A percentile compares a stretch with the other conserved stretches of the same genome.
phyloP scores from a whole-genome alignment of 2,888 invertebrate genomes.

The Rhimphoctona megacephalus region DNA sequence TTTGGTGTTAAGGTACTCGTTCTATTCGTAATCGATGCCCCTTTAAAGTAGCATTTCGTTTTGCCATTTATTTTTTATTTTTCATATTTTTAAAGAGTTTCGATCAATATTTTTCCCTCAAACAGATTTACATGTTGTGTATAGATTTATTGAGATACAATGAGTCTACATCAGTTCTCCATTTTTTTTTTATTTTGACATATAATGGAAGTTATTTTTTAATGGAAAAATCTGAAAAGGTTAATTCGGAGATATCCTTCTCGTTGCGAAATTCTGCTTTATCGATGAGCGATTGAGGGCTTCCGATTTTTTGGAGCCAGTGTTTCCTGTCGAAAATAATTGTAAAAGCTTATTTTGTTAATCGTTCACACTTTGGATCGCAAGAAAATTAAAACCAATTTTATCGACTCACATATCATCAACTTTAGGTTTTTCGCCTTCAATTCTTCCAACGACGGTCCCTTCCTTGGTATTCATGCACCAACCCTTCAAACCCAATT shows the following conservation, averaged over 20 bases:
- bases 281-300: slow-evolving; percentile 91
- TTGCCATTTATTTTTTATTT: too few relatives aligned
- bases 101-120: neutral
- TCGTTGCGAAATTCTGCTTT: slow-evolving; percentile 90
- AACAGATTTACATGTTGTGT: neutral
- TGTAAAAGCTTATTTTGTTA: neutral
- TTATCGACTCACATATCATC: slow-evolving; percentile 87
- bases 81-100: neutral
- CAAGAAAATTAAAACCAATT: neutral
- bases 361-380: neutral
- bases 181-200: neutral
- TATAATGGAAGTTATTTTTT: slow-evolving; percentile 76
- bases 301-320: slow-evolving; percentile 89
- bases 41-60: neutral
- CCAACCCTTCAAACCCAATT: slow-evolving; percentile 89
- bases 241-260: slow-evolving; percentile 86
- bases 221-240: slow-evolving; percentile 86
- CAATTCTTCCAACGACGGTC: slow-evolving; percentile 89
- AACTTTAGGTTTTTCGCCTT: slow-evolving; percentile 88
- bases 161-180: neutral
- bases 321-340: slow-evolving; percentile 84
- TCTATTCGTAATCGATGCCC: too few relatives aligned
- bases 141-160: neutral
- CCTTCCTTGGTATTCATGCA: slow-evolving; percentile 90
- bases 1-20: too few relatives aligned